These are phyloP conservation scores for Oscheius sp. DNA, from an alignment of 2,888 invertebrate genomes.

Conservation along the genomic window DNA sequence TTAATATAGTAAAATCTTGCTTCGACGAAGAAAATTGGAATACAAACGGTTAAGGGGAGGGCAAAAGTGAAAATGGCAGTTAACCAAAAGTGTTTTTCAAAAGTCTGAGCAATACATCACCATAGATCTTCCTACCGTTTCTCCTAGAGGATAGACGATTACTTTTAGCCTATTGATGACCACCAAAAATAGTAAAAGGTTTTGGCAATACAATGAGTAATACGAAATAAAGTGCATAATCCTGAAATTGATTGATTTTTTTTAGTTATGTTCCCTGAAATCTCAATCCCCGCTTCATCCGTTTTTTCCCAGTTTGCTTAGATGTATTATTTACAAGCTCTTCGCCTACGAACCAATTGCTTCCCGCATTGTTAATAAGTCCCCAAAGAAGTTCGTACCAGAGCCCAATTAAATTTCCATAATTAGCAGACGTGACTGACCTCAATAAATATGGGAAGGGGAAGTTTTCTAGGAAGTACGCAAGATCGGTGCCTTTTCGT, in stretches of 20 bases:
- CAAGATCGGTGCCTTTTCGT: background rate
- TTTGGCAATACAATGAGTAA: slow-evolving; percentile 23
- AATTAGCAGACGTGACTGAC: background rate
- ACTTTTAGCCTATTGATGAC: slow-evolving; percentile 24
- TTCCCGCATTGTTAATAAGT: background rate
- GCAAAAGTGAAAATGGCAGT: background rate
- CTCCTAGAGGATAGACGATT: slow-evolving; percentile 15
- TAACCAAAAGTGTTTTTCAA: slow-evolving; percentile 18
- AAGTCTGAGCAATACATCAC: background rate
- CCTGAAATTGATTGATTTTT: slow-evolving; percentile 3
- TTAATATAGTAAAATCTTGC: slow-evolving; percentile 18
- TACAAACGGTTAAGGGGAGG: slow-evolving; percentile 14
- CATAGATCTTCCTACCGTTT: background rate
- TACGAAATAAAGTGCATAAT: slow-evolving; percentile 27
- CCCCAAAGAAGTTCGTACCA: background rate
- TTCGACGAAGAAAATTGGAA: slow-evolving; percentile 11
- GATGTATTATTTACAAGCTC: slow-evolving; percentile 5
- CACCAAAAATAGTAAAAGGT: slow-evolving; percentile 2
- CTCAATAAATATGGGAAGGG: slow-evolving; percentile 23
- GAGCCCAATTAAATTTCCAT: background rate
- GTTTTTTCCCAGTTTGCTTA: background rate
- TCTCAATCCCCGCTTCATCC: background rate
- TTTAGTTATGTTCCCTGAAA: background rate
- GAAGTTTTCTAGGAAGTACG: slow-evolving; percentile 15
- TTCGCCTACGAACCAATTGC: background rate